Base-by-base conservation (phyloP, 1,140 invertebrate species). In the Heliconius eleuchia region DNA sequence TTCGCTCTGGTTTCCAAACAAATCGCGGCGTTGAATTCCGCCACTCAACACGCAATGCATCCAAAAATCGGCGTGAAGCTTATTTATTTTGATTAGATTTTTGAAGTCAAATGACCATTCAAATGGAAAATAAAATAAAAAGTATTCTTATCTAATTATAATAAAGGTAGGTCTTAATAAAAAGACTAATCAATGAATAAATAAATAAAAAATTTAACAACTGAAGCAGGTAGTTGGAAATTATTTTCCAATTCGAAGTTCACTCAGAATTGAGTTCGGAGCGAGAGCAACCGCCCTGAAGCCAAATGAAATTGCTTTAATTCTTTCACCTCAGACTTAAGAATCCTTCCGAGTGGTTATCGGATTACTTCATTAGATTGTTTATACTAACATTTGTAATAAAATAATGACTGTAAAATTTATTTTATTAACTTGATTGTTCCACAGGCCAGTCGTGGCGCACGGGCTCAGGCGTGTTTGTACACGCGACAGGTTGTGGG, bases 281-380 rank as follows among this genome's bases (percentile, higher is more conserved):
- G 80, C 82, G 81, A 81, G 83, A 84, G 83, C 81, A 81, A 75
- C 81, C 82, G 80, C 77, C 80, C 81, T 39, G 75, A 79, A 79
- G 81, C 81, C 83, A 85, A 88, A 87, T 87, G 86, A 84, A 82
- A 86, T 86, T 86, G 82, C 83, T 82, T 84, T 85, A 82, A 85
- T 81, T 85, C 86, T 78, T 83, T 80, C 80, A 84, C 81, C 81
- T 84, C 80, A 78, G 79, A 81, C 74, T 78, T 78, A 82, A 78
- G 71, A 81, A 82, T 81, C 75, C 82, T 82, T 77, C 74, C 74
- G 77, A 77, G 74, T 76, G 80, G 79, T 83, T 82, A 85, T 85
- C 78, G 82, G 82, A 85, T 85, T 80, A 80, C 74, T 82, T 82
- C 71, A 79, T 79, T 81, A 82, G 71, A 76, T 79, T 79, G 71